Base-by-base conservation (phyloP, 2,888 invertebrate genomes). In the Troides oblongomaculatus region DNA sequence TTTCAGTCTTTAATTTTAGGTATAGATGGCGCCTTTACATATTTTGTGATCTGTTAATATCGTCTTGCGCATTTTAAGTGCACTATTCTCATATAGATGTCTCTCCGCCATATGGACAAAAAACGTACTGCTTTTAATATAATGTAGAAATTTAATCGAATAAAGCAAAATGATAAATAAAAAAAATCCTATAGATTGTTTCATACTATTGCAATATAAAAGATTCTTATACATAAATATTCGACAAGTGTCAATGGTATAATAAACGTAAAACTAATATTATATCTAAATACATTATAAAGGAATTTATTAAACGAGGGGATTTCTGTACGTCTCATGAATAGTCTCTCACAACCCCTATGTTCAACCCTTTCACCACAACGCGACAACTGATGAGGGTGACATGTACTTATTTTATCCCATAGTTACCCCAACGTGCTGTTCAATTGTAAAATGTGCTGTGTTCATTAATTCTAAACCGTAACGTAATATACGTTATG, bases 361-460 rank as follows among this genome's bases (percentile, higher is more conserved):
- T 60, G 60, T 58, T 60, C 23, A 64, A 68, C 63, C 64, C 64
- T 56, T 68, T 60, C 12, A 36, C 25, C 53, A 53, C 64, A 60
- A 64, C 61, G 53, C 46, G 21, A 10, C 53, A n/a, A 53, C 8
- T 6, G n/a, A 53, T 36, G 59, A 68, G 18, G 21, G 63, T 46
- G 21, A 57, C 64, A n/a, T 18, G n/a, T 6, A 53, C n/a, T 53
- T n/a, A 18, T 53, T 53, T 53, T n/a, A 59, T 59, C 68, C 50
- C 50, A 63, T 39, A 36, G 23, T 61, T 62, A 21, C 1, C 39
- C 23, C 50, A 50, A 21, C n/a, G 17, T 30, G 18, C 59, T 18
- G 36, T 18, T 53, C 59, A 50, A 21, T 21, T 1, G 21, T 14
- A 68, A 59, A 53, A 68, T 68, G 50, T 59, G 50, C 18, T 2